These are phyloP conservation scores for Corythoichthys intestinalis DNA, from an alignment of 2,113 vertebrate genomes.

Conservation along the genomic window DNA sequence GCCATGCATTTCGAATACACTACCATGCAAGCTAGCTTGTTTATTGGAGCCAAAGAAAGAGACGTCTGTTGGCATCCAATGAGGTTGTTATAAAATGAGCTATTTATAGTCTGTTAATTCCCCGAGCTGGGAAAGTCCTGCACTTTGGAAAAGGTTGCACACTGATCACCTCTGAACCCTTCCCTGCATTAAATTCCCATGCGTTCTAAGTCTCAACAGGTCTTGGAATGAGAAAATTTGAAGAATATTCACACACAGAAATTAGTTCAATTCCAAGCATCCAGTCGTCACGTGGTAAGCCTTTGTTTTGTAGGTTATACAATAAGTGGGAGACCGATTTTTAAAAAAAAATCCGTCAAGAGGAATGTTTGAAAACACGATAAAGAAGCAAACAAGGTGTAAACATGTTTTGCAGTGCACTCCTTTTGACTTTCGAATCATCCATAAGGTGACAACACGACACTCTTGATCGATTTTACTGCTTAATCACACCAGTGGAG, in stretches of 20 bases:
- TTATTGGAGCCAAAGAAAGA: conserved; percentile 5
- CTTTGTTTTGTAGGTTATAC: not conserved
- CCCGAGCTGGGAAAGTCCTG: conserved; percentile 40
- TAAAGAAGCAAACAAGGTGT: not conserved
- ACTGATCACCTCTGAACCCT: not conserved
- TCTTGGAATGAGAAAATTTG: not conserved
- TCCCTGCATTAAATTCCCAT: not conserved
- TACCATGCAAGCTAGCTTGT: conserved; percentile 4
- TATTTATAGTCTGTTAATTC: conserved; percentile 34
- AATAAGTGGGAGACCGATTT: not conserved
- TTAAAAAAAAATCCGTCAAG: not conserved
- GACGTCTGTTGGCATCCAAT: not conserved
- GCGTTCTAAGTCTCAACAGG: not conserved
- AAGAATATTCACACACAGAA: too few species aligned
- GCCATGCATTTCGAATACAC: not conserved
- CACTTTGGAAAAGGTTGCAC: conserved; percentile 2
- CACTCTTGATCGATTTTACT: not conserved
- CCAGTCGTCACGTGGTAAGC: conserved; percentile 10
- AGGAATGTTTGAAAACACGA: not conserved
- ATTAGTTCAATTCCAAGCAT: too few species aligned
- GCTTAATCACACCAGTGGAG: not conserved
- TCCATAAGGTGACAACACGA: not conserved
- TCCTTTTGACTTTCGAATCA: not conserved
- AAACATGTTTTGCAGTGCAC: not conserved
- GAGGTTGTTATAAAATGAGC: conserved; percentile 11